Evolutionary conservation across 30 jellyfish, hydroid and myxozoan species (phyloP).

Genomic region (Sanderia malayensis): DNA sequence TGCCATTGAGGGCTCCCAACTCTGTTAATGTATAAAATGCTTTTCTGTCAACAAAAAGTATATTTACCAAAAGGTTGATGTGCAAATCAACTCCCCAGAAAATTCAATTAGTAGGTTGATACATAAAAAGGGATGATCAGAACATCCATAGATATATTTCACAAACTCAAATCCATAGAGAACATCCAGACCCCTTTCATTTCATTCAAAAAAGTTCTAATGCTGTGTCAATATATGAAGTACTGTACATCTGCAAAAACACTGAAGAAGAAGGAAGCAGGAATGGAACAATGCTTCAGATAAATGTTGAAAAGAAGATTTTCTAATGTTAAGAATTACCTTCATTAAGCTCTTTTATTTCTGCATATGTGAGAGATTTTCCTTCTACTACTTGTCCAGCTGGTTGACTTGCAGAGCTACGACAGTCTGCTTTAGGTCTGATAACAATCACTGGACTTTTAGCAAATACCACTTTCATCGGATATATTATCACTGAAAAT

Average conservation of each 20-base stretch:
- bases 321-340: constrained; percentile 10
- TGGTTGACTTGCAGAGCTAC: constrained; percentile 11
- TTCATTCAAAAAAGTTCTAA: not conserved
- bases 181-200: not conserved
- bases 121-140: constrained; percentile 11
- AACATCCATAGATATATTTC: constrained; percentile 3
- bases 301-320: not conserved
- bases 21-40: not conserved
- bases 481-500: constrained; percentile 10
- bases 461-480: constrained; percentile 3
- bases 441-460: constrained; percentile 2
- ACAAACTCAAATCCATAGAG: constrained; percentile 3
- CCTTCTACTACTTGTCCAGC: constrained; percentile 10
- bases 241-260: constrained; percentile 1
- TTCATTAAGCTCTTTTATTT: constrained; percentile 2
- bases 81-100: constrained; percentile 12
- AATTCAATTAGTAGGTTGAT: not conserved
- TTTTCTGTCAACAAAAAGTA: not conserved
- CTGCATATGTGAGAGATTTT: constrained; percentile 12
- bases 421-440: constrained; percentile 8
- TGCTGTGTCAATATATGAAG: constrained; percentile 2
- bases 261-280: constrained; percentile 4
- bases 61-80: not conserved
- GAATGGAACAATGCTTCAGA: not conserved
- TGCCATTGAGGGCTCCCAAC: constrained; percentile 7